Evolutionary conservation across 2,113 vertebrate genomes (phyloP), one percentile per base, ranked within the genome.

Genomic region (Ondatra zibethicus): DNA sequence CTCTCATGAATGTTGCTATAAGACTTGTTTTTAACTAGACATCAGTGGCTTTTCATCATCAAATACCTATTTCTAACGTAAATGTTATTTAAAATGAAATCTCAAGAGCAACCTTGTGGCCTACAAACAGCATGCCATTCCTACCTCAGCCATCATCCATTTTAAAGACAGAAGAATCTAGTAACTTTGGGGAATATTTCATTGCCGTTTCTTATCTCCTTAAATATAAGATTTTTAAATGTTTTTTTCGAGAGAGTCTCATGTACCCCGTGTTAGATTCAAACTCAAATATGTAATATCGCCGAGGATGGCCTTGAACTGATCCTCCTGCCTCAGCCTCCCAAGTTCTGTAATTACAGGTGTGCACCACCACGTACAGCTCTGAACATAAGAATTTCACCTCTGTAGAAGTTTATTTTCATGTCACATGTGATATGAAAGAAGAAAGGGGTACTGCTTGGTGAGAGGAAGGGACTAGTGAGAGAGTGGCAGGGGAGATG

Each of bases 51-150:
- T 80, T 55, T 89, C 50, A 58, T 89, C 78, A 61, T 63, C 75
- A 19, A 76, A 93, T 5, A 77, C 42, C 47, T 68, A 81, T 66
- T 91, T 92, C 61, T 50, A 91, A 68, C 9, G 2, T 87, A 80
- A 80, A 82, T 39, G 14, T 63, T 55, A 23, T 27, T 94, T 52
- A 65, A 94, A 89, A 70, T 36, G 78, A 97, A 94, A 66, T 0
- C 13, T 84, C 88, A 42, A 42, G 52, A 58, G 19, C 16, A 42
- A n/a, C 21, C 88, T 87, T 52, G 81, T 25, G 65, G 7, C 66
- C 39, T 68, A 80, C 78, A 77, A 77, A 47, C 92, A 63, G 68
- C 25, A 17, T 45, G 13, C 47, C 31, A 2, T 66, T 90, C 93
- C 87, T 84, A 78, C 86, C 92, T 87, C 50, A 87, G 45, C 70